Evolutionary conservation across 64 coral and sea anemone species (phyloP).

Genomic region (Astreopora myriophthalma): DNA sequence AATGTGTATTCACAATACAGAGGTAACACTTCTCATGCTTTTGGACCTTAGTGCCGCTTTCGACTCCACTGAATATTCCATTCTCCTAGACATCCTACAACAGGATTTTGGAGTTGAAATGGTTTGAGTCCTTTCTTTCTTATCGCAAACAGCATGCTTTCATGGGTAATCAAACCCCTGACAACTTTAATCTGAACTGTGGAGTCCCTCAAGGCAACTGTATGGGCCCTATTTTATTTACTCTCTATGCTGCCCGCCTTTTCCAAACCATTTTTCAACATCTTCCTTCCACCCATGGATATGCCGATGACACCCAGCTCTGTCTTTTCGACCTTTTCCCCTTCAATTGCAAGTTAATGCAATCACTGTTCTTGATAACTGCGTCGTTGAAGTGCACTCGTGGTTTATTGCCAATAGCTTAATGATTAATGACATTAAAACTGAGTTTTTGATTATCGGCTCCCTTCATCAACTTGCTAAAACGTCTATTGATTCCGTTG

Average conservation of each 20-base stretch:
- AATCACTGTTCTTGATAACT: no score
- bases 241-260: neutral
- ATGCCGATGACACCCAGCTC: conserved; percentile 25
- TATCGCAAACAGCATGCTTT: neutral
- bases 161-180: neutral
- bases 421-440: no score
- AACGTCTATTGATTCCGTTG: no score
- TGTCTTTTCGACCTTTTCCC: conserved; percentile 46
- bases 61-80: neutral
- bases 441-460: no score
- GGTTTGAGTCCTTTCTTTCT: neutral
- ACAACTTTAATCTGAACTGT: neutral
- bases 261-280: neutral
- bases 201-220: conserved; percentile 27
- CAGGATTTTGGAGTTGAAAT: neutral
- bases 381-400: no score
- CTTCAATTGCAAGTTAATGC: no score
- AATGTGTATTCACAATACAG: neutral
- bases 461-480: no score
- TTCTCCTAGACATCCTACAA: neutral
- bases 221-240: conserved; percentile 9
- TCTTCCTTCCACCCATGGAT: neutral
- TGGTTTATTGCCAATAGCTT: no score
- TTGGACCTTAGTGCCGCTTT: conserved; percentile 26
- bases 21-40: conserved; percentile 1